Base-by-base conservation (phyloP, 1,140 invertebrate genomes). In the Kradibia gibbosae region DNA sequence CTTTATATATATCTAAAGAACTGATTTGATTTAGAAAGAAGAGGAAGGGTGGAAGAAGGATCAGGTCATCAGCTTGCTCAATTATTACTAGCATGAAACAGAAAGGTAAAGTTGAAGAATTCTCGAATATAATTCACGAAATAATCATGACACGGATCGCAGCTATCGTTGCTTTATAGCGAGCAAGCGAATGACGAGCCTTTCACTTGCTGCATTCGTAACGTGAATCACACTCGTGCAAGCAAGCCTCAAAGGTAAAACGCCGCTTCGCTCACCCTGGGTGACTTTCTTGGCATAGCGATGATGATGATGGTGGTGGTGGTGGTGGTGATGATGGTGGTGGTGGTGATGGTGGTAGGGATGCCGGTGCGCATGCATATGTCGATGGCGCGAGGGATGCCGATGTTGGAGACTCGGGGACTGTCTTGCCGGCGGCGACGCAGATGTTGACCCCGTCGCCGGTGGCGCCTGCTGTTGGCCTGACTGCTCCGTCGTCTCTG, bases 281-380 rank as follows among this genome's bases (percentile, higher is more conserved):
- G 3, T 22, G 17, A 50, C 48, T 74, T 80, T 80, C 53, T 57
- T 71, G 28, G 28, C 42, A 39, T 48, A 73, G 71, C 73, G 79
- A 28, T 86, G 86, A 74, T 88, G 86, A 50, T 86, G 88, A 28
- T 81, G 85, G 31, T 82, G 86, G 71, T 88, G 87, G 79, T 84
- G 87, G 65, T 83, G 85, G 78, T n/a, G n/a, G n/a, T n/a, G n/a
- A n/a, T n/a, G n/a, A n/a, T n/a, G n/a, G 74, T 83, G 83, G 39
- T 84, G 83, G 71, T 74, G 45, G 20, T 85, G 84, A 57, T 87
- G 86, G 78, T 85, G 85, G 73, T 87, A 78, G 31, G 48, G 76
- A 55, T 78, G 76, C 20, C 76, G 17, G 3, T 62, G 13, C 2
- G 62, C 83, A 74, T 85, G 81, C 62, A 62, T 50, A 79, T 85